Base-by-base conservation (phyloP, 2,113 vertebrate species). In the Dipodomys spectabilis region DNA sequence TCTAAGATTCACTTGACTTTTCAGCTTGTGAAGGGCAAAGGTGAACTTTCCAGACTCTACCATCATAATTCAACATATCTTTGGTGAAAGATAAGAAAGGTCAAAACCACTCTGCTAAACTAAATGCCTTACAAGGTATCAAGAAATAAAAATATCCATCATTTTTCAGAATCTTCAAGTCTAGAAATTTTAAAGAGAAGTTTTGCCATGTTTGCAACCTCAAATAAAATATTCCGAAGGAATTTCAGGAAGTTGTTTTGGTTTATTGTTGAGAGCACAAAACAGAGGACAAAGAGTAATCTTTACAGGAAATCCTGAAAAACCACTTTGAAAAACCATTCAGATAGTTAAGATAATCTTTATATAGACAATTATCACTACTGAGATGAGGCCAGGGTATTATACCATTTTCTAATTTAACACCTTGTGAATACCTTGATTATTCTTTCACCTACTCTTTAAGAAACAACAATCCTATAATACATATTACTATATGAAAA, bases 211-310 rank as follows among this genome's bases (percentile, higher is more conserved):
- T 75, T 68, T 39, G 2, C 72, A n/a, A 39, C 11, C 5, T 57
- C 62, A 8, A 88, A 4, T 45, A 45, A 69, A 88, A 35, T 12
- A n/a, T 3, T 27, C 44, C 12, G 6, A 88, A 35, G 19, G 62
- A 53, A 69, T 5, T 45, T 95, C 28, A 22, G 44, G 89, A 91
- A 68, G 8, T n/a, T 73, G 85, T 88, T 83, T 39, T 85, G 20
- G 44, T 72, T 49, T 93, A 44, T 13, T 22, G 23, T 62, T 49
- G 20, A 78, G 94, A 90, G 2, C 32, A 84, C 2, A 60, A 74
- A 83, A 86, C 5, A 27, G 87, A 88, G 85, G 0, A 68, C 15
- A 11, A 32, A 57, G 57, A 25, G 44, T 35, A 64, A 82, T 74
- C 53, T 25, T 7, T 27, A 20, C 45, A 35, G 7, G 15, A 93